Conservation (phyloP, 2,888 invertebrate genomes). For the Rambutsinella grinnellia region DNA sequence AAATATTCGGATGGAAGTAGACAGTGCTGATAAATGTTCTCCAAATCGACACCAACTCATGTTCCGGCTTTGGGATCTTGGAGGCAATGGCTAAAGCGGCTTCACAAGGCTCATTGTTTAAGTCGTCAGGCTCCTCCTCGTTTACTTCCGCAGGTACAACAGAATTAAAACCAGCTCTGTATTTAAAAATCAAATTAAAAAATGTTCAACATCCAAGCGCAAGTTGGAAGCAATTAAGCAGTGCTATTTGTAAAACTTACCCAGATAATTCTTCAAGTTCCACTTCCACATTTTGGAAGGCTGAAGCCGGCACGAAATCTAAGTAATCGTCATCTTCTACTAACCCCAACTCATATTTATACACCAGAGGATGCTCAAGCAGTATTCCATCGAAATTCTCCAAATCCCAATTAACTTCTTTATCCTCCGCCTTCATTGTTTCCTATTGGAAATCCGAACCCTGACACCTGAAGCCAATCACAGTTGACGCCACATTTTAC, state of each 20-base stretch:
- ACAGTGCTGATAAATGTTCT: conserved; percentile 47
- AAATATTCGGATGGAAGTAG: conserved; percentile 53
- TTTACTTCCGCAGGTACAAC: not conserved
- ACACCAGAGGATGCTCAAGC: not conserved
- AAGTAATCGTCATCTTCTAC: conserved; percentile 7
- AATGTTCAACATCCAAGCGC: not conserved
- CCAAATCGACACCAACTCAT: conserved; percentile 30
- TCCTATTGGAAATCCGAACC: too few relatives aligned
- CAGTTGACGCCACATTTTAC: too few relatives aligned
- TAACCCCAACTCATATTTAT: conserved; percentile 8
- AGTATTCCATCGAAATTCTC: not conserved
- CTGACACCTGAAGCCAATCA: too few relatives aligned
- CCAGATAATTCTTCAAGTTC: conserved; percentile 19
- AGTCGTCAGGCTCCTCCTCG: too few relatives aligned
- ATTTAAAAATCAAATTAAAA: not conserved
- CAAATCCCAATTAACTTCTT: not conserved
- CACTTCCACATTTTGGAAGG: not conserved
- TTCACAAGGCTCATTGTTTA: conserved; percentile 35
- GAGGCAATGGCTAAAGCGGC: conserved; percentile 39
- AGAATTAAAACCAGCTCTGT: not conserved
- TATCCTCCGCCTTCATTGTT: too few relatives aligned
- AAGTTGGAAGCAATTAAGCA: not conserved
- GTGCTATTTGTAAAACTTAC: conserved; percentile 12
- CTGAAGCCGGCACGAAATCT: conserved; percentile 12
- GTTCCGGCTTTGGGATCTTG: conserved; percentile 34